Conservation (phyloP, 2,113 vertebrate species). For the Shinisaurus crocodilurus region DNA sequence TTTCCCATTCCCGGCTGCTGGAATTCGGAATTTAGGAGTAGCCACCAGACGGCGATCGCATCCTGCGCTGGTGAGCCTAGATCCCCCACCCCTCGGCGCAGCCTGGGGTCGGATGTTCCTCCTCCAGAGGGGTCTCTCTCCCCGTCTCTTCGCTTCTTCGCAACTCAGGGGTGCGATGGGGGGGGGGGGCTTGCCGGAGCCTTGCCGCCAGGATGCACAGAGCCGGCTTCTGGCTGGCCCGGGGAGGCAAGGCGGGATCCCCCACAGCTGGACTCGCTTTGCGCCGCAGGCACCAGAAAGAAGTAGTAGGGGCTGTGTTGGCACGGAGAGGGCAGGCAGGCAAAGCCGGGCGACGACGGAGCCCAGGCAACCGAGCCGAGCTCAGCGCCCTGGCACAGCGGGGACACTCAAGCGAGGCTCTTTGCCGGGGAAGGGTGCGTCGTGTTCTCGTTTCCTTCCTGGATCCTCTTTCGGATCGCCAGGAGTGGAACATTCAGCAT, state of each 20-base stretch:
- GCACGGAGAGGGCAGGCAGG: not conserved
- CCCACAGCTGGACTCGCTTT: not conserved
- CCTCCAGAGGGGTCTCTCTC: not conserved
- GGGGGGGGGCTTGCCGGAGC: not conserved
- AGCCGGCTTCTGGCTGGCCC: not conserved
- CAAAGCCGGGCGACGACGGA: fast-evolving
- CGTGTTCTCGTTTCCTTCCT: too few species aligned
- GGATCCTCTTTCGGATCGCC: not conserved
- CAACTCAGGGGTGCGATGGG: too few species aligned
- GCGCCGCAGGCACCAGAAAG: fast-evolving
- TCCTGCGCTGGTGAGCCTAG: slow-evolving; percentile 44
- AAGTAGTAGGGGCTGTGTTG: too few species aligned
- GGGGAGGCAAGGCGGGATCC: not conserved
- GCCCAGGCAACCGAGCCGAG: not conserved
- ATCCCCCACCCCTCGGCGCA: not conserved
- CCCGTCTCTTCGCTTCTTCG: not conserved
- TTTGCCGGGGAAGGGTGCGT: not conserved
- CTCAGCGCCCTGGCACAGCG: too few species aligned
- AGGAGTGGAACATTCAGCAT: not conserved
- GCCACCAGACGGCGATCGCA: slow-evolving; percentile 92
- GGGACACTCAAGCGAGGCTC: too few species aligned
- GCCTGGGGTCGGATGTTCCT: not conserved
- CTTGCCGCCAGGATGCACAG: not conserved
- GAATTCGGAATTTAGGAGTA: slow-evolving; percentile 18
- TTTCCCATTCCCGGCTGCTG: not conserved